phyloP scores from a whole-genome alignment of 2,113 vertebrate species.

The Oreocharis arfaki region DNA sequence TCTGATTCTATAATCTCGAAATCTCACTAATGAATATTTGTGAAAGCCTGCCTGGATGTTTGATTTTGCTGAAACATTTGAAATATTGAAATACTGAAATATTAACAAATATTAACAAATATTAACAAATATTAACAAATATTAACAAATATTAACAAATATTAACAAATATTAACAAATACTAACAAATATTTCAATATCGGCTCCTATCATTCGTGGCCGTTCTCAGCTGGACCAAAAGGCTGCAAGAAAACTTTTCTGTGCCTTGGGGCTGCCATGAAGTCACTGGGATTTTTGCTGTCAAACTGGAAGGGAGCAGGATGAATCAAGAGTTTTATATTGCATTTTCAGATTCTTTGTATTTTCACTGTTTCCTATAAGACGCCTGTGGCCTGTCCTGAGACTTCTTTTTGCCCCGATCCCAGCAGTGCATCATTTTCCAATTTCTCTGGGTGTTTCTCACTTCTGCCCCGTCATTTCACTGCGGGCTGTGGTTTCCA shows the following conservation, averaged over 20 bases:
- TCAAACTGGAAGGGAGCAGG: neutral
- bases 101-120: no score
- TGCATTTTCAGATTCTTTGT: slow-evolving; percentile 32
- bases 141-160: no score
- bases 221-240: neutral
- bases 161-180: no score
- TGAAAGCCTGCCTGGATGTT: neutral
- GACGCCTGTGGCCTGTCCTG: neutral
- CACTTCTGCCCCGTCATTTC: neutral
- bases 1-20: fast-evolving
- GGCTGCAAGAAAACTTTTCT: neutral
- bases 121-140: no score
- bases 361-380: slow-evolving; percentile 29
- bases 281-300: neutral
- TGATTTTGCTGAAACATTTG: neutral
- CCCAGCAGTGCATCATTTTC: neutral
- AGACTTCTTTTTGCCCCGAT: neutral
- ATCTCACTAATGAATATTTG: fast-evolving
- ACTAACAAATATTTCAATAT: fast-evolving
- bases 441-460: slow-evolving; percentile 1
- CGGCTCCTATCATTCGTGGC: fast-evolving
- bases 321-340: slow-evolving; percentile 10
- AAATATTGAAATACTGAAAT: no score
- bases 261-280: fast-evolving
- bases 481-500: neutral